These are phyloP conservation scores for Drosophila paranaensis DNA, from an alignment of 2,888 invertebrate species.

Conservation along the genomic window DNA sequence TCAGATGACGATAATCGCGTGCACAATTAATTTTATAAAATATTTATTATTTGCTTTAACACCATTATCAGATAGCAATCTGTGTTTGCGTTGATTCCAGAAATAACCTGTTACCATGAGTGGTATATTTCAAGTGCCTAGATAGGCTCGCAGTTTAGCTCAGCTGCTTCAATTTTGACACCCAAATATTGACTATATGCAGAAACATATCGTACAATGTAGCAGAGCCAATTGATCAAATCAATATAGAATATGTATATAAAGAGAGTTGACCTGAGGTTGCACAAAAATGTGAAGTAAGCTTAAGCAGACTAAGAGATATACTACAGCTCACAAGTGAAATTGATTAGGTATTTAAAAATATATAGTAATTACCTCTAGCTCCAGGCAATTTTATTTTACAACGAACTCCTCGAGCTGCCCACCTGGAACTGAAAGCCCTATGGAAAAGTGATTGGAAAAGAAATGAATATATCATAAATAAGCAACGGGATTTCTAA, in stretches of 20 bases:
- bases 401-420: not conserved
- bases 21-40: conserved; percentile 17
- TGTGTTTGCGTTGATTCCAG: conserved; percentile 30
- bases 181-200: conserved; percentile 11
- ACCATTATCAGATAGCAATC: conserved; percentile 30
- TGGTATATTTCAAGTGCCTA: conserved; percentile 2
- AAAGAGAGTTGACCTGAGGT: not conserved
- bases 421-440: not conserved
- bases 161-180: conserved; percentile 41
- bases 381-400: not conserved
- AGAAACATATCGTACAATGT: not conserved
- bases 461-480: conserved; percentile 38
- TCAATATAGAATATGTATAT: not conserved
- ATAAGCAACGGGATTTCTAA: conserved; percentile 19
- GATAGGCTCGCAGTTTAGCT: not conserved
- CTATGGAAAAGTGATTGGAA: conserved; percentile 15
- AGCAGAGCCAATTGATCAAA: not conserved
- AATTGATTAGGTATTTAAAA: not conserved
- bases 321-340: not conserved
- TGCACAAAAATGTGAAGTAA: not conserved
- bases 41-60: conserved; percentile 33
- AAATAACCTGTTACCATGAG: conserved; percentile 46
- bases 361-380: no score
- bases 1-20: conserved; percentile 14
- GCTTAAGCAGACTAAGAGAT: not conserved